Base-by-base conservation (phyloP, 2,888 invertebrate species). In the Sussaba pulchella region DNA sequence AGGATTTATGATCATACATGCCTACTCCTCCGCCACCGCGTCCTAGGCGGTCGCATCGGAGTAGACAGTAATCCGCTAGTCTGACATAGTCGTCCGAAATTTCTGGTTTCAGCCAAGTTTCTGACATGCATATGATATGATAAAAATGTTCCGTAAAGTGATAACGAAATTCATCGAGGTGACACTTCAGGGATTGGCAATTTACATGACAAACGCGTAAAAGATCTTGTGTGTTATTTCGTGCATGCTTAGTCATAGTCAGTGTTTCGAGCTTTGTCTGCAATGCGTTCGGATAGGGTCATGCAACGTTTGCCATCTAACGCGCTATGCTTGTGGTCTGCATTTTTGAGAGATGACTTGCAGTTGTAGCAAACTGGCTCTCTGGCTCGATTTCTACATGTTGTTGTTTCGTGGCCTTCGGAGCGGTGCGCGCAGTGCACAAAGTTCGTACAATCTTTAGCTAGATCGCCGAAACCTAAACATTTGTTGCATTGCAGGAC, bases 401-500 rank as follows among this genome's bases (percentile, higher is more conserved):
- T 19, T 24, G 24, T 10, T 6, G 50, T 36, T 17, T 69, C 69
- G 41, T 69, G 69, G 2, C 9, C 19, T 12, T 50, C 69, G 12
- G 41, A 24, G n/a, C 69, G 52, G 36, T 69, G 41, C n/a, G 52
- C 67, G 17, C 75, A 75, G 24, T 1, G 39, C 6, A 36, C 19
- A 10, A 9, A 8, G 1, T 52, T 43, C 21, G 66, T 24, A 21
- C 83, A 83, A 4, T 73, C 64, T 9, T 59, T 52, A 2, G 78
- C 71, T 9, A 63, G 14, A 26, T 83, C 81, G 9, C 78, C 73
- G 6, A 78, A 67, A 3, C 43, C 57, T 36, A 78, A 52, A 54
- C 83, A 83, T 10, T 78, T 57, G 63, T 14, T 78, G 47, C 81
- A 83, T 21, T 83, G 83, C 12, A 75, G 24, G 0, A 83, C 52